Evolutionary conservation across 2,113 vertebrate species (phyloP), one percentile per base, ranked within the genome.

Genomic region (Oreochromis tanganicae): DNA sequence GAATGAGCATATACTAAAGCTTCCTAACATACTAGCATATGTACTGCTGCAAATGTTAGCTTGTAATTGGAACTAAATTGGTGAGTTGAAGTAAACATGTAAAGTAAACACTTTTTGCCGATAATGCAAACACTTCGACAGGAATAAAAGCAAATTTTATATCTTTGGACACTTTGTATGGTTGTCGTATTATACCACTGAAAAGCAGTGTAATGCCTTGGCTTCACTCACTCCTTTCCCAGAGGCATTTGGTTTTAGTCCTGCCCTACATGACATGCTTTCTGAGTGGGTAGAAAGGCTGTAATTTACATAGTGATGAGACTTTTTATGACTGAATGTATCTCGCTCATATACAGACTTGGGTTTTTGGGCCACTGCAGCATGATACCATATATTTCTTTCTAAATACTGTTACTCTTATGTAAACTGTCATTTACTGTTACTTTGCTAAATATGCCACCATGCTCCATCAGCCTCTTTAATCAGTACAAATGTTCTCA

Each of bases 401-500:
- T 91, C 82, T 21, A 89, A 90, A 81, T 73, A 48, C 24, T 27
- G 16, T 66, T 43, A 21, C 34, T 73, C 38, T 63, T 55, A 59
- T 41, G 21, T 82, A 95, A 87, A 87, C 90, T 81, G 55, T 50
- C 63, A 84, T 90, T 92, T 92, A 80, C 57, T 5, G 73, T 73
- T 78, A 36, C 79, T 71, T 85, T 82, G 82, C 89, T 90, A 91
- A 93, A 94, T 63, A 24, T 85, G 91, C 86, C 86, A 54, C 82
- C 38, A 1, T 2, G 29, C 75, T 34, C 73, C 1, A 21, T 83
- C 63, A 38, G 56, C 61, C 52, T 89, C 90, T 96, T 87, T 89
- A 90, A 95, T 93, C 92, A 85, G 90, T 32, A 81, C 36, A 61
- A 43, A 66, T 29, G 82, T 68, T 91, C 89, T 92, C 84, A 50